Evolutionary conservation across 2,113 vertebrate genomes (phyloP), one percentile per base, ranked within the genome.

Genomic region (Gavia stellata): DNA sequence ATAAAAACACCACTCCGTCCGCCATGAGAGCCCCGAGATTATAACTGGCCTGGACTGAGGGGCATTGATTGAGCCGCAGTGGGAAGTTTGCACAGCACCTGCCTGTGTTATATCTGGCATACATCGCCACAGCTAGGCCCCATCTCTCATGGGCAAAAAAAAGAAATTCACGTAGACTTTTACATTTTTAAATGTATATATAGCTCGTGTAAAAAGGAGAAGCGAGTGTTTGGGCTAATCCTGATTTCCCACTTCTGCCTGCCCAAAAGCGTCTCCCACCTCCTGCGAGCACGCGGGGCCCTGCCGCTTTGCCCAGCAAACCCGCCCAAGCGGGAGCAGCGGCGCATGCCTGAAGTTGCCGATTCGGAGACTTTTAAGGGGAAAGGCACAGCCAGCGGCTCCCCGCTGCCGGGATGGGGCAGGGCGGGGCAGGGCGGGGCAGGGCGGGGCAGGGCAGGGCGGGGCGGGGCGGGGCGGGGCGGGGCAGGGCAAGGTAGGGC

Each of bases 61-160:
- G 53, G 83, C 86, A 68, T 67, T 75, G 88, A 80, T 40, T 24
- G 77, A 58, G 81, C 70, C 2, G 7, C 3, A 2, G 36, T 17
- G 62, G 65, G 96, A 96, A 94, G 86, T 95, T 91, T 94, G 81
- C 84, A 59, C 70, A 95, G 94, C 96, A 95, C 95, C 95, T 97
- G 95, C 70, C 81, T 40, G 33, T 96, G 91, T 89, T 95, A 14
- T 58, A 36, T 44, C 91, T 96, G 94, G 96, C 95, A 66, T 1
- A 1, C 0, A 0, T 26, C 3, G 1, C 67, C 1, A 0, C 0
- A 5, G 40, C 49, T 16, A 20, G 24, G 56, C n/a, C 61, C 45
- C 36, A 38, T 58, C 56, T 42, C 75, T 80, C 83, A 56, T 6
- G 21, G 75, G 44, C 10, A n/a, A 36, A 6, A 38, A 65, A 66